A percentile compares a stretch with the other conserved stretches of the same genome.
Conservation (phyloP, 2,113 vertebrate genomes). For the Piaya cayana region DNA sequence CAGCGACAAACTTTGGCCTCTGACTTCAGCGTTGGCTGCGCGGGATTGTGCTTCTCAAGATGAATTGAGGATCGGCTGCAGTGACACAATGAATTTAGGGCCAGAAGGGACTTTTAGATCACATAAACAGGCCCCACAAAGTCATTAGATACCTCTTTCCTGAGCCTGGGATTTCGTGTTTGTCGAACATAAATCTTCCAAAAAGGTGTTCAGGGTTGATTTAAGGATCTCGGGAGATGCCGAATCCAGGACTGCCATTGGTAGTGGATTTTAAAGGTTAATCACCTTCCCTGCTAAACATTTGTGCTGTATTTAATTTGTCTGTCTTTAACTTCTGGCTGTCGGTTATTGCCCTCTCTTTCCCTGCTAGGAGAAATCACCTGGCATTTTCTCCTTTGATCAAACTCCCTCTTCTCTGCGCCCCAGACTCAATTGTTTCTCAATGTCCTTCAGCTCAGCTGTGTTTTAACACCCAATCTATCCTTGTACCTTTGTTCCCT, state of each 20-base stretch:
- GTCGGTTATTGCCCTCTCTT: conserved; percentile 10
- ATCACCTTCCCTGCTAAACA: conserved; percentile 50
- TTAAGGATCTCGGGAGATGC: conserved; percentile 40
- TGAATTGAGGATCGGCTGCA: background rate
- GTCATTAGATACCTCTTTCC: conserved; percentile 33
- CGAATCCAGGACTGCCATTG: background rate
- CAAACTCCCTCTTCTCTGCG: background rate
- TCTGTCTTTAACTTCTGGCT: conserved; percentile 7
- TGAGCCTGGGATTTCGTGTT: conserved; percentile 29
- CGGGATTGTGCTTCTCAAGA: background rate
- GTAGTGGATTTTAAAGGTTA: conserved; percentile 59
- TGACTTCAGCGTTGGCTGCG: background rate
- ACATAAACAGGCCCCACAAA: conserved; percentile 8
- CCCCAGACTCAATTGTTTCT: background rate
- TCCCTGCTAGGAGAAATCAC: background rate
- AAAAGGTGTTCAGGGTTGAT: conserved; percentile 41
- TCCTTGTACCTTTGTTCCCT: background rate
- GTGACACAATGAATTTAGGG: background rate
- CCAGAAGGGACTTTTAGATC: conserved; percentile 54
- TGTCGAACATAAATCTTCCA: conserved; percentile 44
- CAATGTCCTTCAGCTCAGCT: background rate
- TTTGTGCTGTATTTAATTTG: conserved; percentile 60
- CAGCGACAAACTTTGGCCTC: background rate
- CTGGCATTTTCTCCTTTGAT: conserved; percentile 1
- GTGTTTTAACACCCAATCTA: background rate